phyloP scores from a whole-genome alignment of 2,888 invertebrate species.

The Agrotis ipsilon region DNA sequence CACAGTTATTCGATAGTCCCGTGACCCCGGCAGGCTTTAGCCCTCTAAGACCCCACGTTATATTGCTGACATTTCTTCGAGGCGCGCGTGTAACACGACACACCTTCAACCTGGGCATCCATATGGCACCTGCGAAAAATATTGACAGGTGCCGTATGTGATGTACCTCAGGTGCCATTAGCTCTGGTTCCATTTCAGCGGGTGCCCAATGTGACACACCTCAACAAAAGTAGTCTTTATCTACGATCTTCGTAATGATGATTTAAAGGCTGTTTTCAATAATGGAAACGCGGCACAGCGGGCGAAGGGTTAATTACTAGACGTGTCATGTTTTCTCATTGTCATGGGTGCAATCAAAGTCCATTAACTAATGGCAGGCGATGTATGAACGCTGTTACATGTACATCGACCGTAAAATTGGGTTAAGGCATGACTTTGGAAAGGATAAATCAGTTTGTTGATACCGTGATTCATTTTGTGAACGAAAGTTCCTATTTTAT shows the following conservation, averaged over 20 bases:
- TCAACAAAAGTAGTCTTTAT: constrained; percentile 29
- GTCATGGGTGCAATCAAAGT: constrained; percentile 72
- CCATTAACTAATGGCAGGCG: constrained; percentile 74
- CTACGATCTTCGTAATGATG: constrained; percentile 55
- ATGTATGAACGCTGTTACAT: constrained; percentile 35
- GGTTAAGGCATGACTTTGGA: constrained; percentile 10
- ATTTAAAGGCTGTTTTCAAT: constrained; percentile 58
- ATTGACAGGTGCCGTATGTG: too few species aligned
- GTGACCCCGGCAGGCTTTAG: too few species aligned
- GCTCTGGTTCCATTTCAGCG: too few species aligned
- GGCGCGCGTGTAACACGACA: too few species aligned
- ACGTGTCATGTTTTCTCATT: constrained; percentile 53
- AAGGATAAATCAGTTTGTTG: constrained; percentile 12
- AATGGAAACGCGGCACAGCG: constrained; percentile 50
- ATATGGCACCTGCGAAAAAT: too few species aligned
- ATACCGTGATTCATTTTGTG: constrained; percentile 13
- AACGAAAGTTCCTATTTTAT: too few species aligned
- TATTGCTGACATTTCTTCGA: too few species aligned
- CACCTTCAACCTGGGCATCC: too few species aligned
- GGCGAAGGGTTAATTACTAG: constrained; percentile 56
- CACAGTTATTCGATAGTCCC: too few species aligned
- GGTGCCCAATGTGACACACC: too few species aligned
- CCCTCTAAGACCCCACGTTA: too few species aligned
- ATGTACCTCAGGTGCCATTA: too few species aligned
- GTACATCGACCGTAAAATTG: constrained; percentile 14